Percentiles rank a stretch among this genome's conserved stretches.
phyloP scores from a whole-genome alignment of 2,797 vertebrate genomes.

The Dendrocincla tyrannina region DNA sequence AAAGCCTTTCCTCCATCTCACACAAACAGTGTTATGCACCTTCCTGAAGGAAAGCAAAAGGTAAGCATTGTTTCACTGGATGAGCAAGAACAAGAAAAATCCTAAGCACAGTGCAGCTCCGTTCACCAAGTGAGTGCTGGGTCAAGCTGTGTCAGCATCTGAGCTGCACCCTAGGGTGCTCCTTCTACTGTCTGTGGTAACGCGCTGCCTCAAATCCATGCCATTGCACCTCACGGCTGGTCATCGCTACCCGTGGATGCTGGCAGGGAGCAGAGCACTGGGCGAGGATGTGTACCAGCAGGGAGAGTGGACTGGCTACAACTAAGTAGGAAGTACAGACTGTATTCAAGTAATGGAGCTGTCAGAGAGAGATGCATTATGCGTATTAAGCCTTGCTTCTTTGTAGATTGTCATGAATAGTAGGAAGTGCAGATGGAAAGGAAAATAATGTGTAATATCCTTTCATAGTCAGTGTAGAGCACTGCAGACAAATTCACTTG shows the following conservation, averaged over 20 bases:
- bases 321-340: background rate
- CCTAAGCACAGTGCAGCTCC: background rate
- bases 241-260: background rate
- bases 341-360: background rate
- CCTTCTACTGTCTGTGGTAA: background rate
- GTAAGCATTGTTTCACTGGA: background rate
- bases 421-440: background rate
- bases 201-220: background rate
- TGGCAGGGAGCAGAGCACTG: background rate
- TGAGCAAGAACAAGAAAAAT: background rate
- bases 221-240: fast-evolving
- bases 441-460: background rate
- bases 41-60: background rate
- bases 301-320: background rate
- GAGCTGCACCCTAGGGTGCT: background rate
- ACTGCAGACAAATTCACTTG: background rate
- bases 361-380: background rate
- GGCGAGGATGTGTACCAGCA: background rate
- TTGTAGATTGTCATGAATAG: background rate
- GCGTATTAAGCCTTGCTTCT: background rate
- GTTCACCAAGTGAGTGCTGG: background rate
- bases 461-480: background rate
- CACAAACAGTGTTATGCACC: background rate
- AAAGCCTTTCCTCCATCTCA: background rate
- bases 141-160: background rate